phyloP scores from a whole-genome alignment of 2,113 vertebrate genomes.

The Pungitius pungitius region DNA sequence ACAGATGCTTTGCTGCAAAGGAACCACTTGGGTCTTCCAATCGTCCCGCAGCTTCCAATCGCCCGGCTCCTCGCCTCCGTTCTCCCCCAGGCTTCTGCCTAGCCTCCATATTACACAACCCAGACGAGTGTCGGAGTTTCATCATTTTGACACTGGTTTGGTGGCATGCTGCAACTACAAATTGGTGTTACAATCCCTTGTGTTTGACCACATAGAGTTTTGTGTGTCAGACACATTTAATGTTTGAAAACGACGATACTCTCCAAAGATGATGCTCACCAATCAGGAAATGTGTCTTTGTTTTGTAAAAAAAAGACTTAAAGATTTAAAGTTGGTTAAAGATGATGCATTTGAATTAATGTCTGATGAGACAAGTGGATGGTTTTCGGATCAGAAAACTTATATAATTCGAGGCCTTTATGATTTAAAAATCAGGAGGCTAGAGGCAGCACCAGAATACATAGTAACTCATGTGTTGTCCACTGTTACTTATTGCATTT shows the following conservation, averaged over 20 bases:
- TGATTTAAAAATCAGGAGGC: too few species aligned
- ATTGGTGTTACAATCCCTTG: not conserved
- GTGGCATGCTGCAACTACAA: not conserved
- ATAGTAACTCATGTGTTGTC: not conserved
- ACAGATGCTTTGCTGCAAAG: slow-evolving; percentile 62
- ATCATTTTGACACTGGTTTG: too few species aligned
- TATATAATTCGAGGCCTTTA: too few species aligned
- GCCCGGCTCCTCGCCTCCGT: slow-evolving; percentile 13
- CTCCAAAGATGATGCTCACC: not conserved
- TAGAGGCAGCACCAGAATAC: too few species aligned
- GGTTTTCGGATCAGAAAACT: not conserved
- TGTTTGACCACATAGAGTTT: not conserved
- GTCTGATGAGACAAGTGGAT: not conserved
- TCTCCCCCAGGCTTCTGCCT: slow-evolving; percentile 30
- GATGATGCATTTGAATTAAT: not conserved
- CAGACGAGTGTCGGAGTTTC: slow-evolving; percentile 7
- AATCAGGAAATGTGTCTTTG: not conserved
- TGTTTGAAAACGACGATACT: not conserved
- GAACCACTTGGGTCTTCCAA: slow-evolving; percentile 40
- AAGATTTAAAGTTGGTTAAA: too few species aligned
- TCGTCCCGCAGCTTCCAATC: slow-evolving; percentile 36
- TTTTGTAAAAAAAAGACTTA: too few species aligned
- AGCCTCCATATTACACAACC: slow-evolving; percentile 36
- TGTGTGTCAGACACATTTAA: not conserved
- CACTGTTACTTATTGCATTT: not conserved